Conservation (phyloP, 2,888 invertebrate genomes). For the Callimorpha dominula region DNA sequence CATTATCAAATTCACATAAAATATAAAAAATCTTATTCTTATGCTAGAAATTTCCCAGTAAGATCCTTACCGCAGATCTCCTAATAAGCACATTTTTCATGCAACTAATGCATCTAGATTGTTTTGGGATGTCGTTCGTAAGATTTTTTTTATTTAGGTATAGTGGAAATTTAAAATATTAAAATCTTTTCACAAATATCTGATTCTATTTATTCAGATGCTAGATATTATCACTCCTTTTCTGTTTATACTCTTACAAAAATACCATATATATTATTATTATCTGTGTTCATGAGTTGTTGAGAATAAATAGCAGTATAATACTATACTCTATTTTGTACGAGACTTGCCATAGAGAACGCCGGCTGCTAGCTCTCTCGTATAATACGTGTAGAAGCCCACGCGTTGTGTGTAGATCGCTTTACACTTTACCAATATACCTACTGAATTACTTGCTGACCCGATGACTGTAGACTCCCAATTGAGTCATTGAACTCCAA, state of each 20-base stretch:
- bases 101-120: background rate
- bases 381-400: background rate
- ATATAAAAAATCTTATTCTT: background rate
- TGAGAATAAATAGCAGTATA: too few relatives aligned
- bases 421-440: background rate
- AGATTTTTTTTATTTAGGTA: too few relatives aligned
- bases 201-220: too few relatives aligned
- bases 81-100: background rate
- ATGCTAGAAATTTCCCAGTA: background rate
- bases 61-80: background rate
- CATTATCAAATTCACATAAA: too few relatives aligned
- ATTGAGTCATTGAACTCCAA: constrained; percentile 50
- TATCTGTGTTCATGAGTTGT: too few relatives aligned
- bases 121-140: too few relatives aligned
- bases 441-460: constrained; percentile 54
- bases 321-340: too few relatives aligned
- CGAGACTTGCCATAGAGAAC: background rate
- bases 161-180: too few relatives aligned
- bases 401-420: background rate
- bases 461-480: constrained; percentile 38
- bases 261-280: too few relatives aligned
- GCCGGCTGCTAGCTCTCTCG: background rate
- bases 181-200: too few relatives aligned
- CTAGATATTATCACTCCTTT: too few relatives aligned
- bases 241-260: too few relatives aligned